Evolutionary conservation across 2,113 vertebrate species (phyloP).

Genomic region (Tympanuchus pallidicinctus): DNA sequence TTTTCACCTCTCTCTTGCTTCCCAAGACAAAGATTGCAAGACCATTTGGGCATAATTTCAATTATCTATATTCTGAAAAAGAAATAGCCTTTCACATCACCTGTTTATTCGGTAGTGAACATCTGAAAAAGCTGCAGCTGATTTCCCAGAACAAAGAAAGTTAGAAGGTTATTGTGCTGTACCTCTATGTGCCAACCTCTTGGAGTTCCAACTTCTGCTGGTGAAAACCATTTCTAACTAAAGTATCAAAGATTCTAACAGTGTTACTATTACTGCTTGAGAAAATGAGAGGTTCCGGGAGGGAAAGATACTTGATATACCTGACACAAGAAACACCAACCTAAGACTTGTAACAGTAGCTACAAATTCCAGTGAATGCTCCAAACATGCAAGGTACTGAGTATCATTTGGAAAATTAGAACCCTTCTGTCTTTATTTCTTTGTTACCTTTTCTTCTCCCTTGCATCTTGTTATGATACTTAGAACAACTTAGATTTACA

Average conservation of each 20-base stretch:
- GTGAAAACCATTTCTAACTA: neutral
- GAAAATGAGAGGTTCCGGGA: neutral
- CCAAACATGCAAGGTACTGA: neutral
- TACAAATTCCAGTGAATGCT: neutral
- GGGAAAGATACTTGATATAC: neutral
- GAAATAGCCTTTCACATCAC: neutral
- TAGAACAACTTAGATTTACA: neutral
- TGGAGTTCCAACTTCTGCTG: neutral
- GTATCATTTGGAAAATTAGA: neutral
- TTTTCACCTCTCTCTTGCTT: neutral
- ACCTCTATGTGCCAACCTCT: rapidly evolving
- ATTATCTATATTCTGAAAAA: neutral
- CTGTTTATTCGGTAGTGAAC: neutral
- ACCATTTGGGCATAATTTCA: neutral
- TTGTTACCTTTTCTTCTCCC: neutral
- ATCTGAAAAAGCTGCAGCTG: neutral
- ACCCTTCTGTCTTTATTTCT: neutral
- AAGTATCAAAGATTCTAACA: neutral
- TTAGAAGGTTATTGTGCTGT: neutral
- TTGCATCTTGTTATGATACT: neutral
- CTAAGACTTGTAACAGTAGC: neutral
- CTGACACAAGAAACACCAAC: rapidly evolving
- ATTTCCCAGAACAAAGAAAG: neutral
- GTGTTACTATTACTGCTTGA: neutral
- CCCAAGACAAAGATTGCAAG: neutral